These are phyloP conservation scores for Garrulus glandarius DNA, from an alignment of 2,797 vertebrate genomes.

Conservation along the genomic window DNA sequence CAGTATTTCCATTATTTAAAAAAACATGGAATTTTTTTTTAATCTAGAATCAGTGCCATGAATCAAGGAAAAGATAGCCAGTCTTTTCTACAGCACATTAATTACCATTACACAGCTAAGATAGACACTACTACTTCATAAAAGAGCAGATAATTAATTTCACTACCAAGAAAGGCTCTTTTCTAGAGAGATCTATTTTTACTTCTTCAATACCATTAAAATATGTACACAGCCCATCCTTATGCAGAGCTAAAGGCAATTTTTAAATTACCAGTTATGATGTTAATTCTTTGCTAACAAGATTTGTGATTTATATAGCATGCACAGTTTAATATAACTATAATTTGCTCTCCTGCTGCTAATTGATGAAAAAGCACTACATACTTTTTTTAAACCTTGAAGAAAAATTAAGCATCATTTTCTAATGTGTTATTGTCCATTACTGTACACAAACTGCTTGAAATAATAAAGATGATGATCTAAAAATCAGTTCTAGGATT, in stretches of 20 bases:
- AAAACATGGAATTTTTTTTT: not conserved
- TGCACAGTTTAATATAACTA: conserved; percentile 39
- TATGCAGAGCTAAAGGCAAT: conserved; percentile 62
- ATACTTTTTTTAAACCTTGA: conserved; percentile 39
- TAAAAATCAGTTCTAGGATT: not conserved
- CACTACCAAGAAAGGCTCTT: not conserved
- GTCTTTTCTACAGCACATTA: not conserved
- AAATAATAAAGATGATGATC: not conserved
- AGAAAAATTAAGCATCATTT: conserved; percentile 49
- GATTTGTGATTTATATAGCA: conserved; percentile 68
- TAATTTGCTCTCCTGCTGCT: conserved; percentile 60
- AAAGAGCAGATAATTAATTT: conserved; percentile 12
- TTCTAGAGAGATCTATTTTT: conserved; percentile 51
- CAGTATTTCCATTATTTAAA: not conserved
- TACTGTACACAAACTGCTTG: not conserved
- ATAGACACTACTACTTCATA: not conserved
- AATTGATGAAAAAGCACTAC: conserved; percentile 65
- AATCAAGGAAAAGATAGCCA: not conserved
- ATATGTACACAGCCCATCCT: conserved; percentile 38
- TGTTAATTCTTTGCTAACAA: conserved; percentile 67
- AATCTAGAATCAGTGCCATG: not conserved
- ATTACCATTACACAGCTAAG: not conserved
- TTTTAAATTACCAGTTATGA: conserved; percentile 69
- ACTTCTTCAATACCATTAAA: conserved; percentile 59
- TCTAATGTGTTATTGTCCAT: conserved; percentile 44